Evolutionary conservation across 2,888 invertebrate genomes (phyloP).

Genomic region (Slavum lentiscoides): DNA sequence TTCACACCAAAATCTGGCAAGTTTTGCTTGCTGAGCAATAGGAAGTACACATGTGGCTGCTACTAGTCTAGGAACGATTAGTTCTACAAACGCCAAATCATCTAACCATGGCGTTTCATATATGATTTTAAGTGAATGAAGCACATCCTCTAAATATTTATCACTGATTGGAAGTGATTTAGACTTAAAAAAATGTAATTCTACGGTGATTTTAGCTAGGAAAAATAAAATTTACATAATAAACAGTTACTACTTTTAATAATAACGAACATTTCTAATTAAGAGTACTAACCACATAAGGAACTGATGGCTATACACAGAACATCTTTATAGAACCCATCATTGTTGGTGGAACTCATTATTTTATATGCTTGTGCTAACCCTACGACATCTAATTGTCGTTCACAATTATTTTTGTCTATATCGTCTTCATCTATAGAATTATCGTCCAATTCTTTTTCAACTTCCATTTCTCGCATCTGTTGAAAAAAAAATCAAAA

Average conservation of each 20-base stretch:
- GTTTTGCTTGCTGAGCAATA: constrained; percentile 63
- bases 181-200: constrained; percentile 64
- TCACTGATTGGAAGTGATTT: constrained; percentile 68
- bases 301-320: constrained; percentile 38
- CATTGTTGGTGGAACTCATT: constrained; percentile 57
- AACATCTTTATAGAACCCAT: constrained; percentile 35
- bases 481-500: background rate
- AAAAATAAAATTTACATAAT: constrained; percentile 8
- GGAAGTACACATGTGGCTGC: constrained; percentile 55
- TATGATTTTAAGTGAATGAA: constrained; percentile 72
- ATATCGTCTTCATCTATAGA: constrained; percentile 4
- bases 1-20: constrained; percentile 79
- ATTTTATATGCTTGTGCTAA: constrained; percentile 72
- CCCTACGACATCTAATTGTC: constrained; percentile 70
- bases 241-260: background rate
- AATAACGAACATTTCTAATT: background rate
- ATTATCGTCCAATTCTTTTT: constrained; percentile 44
- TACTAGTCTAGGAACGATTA: constrained; percentile 77
- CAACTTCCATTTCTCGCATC: constrained; percentile 45
- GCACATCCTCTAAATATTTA: constrained; percentile 61
- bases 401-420: background rate
- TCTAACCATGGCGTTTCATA: constrained; percentile 77
- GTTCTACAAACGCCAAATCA: constrained; percentile 80
- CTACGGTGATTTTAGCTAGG: constrained; percentile 55
- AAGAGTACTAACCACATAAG: constrained; percentile 39